These are phyloP conservation scores for Ibycter americanus DNA, from an alignment of 2,797 vertebrate genomes.

Conservation along the genomic window DNA sequence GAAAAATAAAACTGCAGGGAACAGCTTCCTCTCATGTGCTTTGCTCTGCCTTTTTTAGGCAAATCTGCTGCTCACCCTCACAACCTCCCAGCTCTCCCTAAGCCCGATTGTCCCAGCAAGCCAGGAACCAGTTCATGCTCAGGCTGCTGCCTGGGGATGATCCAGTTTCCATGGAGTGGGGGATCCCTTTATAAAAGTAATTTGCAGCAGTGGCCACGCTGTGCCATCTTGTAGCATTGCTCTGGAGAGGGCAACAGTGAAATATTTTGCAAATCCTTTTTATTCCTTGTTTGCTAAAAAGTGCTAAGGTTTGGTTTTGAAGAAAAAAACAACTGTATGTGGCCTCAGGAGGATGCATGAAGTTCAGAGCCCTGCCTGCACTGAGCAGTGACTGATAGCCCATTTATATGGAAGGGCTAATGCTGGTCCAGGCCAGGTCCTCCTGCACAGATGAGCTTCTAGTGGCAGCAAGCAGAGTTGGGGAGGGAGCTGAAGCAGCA, in stretches of 20 bases:
- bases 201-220: background rate
- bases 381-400: background rate
- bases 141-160: background rate
- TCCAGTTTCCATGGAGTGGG: background rate
- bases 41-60: conserved; percentile 38
- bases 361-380: background rate
- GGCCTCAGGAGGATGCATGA: background rate
- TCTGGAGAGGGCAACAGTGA: background rate
- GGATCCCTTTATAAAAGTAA: background rate
- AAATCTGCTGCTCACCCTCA: background rate
- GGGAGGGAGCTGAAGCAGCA: background rate
- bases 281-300: background rate
- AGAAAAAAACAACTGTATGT: accelerated
- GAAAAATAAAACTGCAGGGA: conserved; percentile 35
- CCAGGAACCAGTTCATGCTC: background rate
- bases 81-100: background rate
- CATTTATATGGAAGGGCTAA: background rate
- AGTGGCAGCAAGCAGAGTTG: background rate
- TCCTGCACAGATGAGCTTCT: background rate
- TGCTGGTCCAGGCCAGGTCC: background rate
- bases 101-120: background rate
- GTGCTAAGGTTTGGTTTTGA: background rate
- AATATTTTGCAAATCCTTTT: background rate
- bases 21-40: background rate
- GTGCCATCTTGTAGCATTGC: background rate